Evolutionary conservation across 2,113 vertebrate species (phyloP), one percentile per base, ranked within the genome.

Genomic region (Campylorhamphus procurvoides): DNA sequence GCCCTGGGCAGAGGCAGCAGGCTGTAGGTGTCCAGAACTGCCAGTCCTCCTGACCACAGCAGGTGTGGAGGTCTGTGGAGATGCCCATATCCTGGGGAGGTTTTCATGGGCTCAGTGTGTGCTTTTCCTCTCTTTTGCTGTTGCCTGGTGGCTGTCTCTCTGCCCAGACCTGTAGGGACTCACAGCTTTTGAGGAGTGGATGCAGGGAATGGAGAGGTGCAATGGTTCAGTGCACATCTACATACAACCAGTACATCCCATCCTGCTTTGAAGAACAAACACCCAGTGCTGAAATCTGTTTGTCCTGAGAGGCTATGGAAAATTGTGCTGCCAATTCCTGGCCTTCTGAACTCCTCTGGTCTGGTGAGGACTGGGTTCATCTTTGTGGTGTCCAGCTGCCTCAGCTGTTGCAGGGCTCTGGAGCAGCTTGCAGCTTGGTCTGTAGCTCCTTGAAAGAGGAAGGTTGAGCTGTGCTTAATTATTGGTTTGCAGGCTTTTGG

Each of bases 131-230:
- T 68, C 27, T 49, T 35, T 50, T 84, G 76, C 59, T 59, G 39
- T 60, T 86, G 33, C 31, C 33, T 80, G 35, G 7, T 79, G n/a
- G 50, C 24, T 0, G 0, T 66, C 0, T 0, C 39, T 84, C 66
- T 10, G 6, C 37, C 49, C 0, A 0, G 53, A n/a, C 37, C 37
- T 0, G 0, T 4, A 50, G 78, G 74, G 39, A 59, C 40, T 87
- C 29, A 1, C 44, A 74, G 73, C 29, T n/a, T 67, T 62, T 66
- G 53, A 3, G 9, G 19, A 28, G 29, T 0, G 0, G 53, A 6
- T 64, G 33, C 28, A 44, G n/a, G 8, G 11, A 77, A 3, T 1
- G 7, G 66, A 63, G 56, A 39, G 47, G 13, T 68, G 33, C 24
- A 47, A 0, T 47, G 35, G 31, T 53, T 95, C 0, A 1, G 25